These are phyloP conservation scores for Tachypleus tridentatus DNA, from an alignment of 1,140 invertebrate species.

Conservation along the genomic window DNA sequence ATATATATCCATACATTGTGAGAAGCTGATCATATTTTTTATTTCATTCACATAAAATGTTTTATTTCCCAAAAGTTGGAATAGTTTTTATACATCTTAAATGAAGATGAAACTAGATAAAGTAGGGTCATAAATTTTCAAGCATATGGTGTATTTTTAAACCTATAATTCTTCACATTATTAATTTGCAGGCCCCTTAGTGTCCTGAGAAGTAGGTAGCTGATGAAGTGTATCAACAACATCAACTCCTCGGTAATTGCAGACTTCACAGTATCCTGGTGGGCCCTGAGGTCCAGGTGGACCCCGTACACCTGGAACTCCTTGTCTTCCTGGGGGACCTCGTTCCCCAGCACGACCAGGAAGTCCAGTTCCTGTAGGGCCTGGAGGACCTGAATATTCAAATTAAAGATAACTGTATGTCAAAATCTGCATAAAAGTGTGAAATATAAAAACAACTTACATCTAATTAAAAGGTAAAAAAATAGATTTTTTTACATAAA, in stretches of 20 bases:
- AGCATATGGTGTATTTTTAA: too few relatives aligned
- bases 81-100: too few relatives aligned
- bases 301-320: slow-evolving; percentile 24
- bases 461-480: not conserved
- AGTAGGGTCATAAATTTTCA: too few relatives aligned
- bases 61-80: too few relatives aligned
- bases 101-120: too few relatives aligned
- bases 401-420: too few relatives aligned
- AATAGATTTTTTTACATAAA: slow-evolving; percentile 1
- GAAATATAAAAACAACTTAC: too few relatives aligned
- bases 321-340: slow-evolving; percentile 50
- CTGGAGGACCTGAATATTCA: slow-evolving; percentile 41
- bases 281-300: slow-evolving; percentile 20
- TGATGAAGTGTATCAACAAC: not conserved
- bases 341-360: slow-evolving; percentile 46
- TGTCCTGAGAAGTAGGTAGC: not conserved
- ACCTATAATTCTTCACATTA: too few relatives aligned
- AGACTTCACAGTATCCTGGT: slow-evolving; percentile 46
- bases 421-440: too few relatives aligned
- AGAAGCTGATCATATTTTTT: too few relatives aligned
- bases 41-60: too few relatives aligned
- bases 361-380: slow-evolving; percentile 46
- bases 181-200: not conserved
- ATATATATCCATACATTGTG: too few relatives aligned
- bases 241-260: slow-evolving; percentile 20